These are phyloP conservation scores for Pantherophis guttatus DNA, from an alignment of 2,113 vertebrate genomes.

Conservation along the genomic window DNA sequence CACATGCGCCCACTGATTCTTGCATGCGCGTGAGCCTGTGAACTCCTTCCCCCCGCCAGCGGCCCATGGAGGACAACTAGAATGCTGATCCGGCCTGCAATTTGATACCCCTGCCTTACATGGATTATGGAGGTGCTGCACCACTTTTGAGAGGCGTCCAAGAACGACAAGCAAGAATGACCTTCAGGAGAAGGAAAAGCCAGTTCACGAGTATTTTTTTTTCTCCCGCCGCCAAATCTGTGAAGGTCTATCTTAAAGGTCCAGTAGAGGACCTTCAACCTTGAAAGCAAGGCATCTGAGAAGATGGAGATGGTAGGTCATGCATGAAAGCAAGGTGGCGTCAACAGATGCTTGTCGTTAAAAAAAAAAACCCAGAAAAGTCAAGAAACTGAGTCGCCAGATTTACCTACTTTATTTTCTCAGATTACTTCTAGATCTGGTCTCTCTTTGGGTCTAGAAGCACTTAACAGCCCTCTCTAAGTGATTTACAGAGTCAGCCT, in stretches of 20 bases:
- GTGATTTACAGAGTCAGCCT: too few species aligned
- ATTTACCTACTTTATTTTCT: not conserved
- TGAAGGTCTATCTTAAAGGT: too few species aligned
- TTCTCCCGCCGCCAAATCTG: not conserved
- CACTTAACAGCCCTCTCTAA: not conserved
- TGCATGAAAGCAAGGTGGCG: too few species aligned
- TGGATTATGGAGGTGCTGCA: constrained; percentile 9
- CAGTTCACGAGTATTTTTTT: not conserved
- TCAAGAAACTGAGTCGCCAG: not conserved
- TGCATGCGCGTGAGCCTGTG: fast-evolving
- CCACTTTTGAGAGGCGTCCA: constrained; percentile 22
- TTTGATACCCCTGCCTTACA: constrained; percentile 34
- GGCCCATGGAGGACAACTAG: too few species aligned
- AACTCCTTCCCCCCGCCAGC: too few species aligned
- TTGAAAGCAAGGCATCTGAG: not conserved
- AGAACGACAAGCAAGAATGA: not conserved
- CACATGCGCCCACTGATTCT: too few species aligned
- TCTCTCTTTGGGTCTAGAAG: not conserved
- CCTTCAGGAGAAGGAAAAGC: not conserved
- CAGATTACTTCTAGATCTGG: not conserved
- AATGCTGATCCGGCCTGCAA: too few species aligned
- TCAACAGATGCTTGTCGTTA: not conserved
- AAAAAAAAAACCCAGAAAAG: not conserved
- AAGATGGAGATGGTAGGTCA: not conserved
- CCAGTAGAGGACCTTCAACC: not conserved